Evolutionary conservation across 2,113 vertebrate species (phyloP).

Genomic region (Otis tarda): DNA sequence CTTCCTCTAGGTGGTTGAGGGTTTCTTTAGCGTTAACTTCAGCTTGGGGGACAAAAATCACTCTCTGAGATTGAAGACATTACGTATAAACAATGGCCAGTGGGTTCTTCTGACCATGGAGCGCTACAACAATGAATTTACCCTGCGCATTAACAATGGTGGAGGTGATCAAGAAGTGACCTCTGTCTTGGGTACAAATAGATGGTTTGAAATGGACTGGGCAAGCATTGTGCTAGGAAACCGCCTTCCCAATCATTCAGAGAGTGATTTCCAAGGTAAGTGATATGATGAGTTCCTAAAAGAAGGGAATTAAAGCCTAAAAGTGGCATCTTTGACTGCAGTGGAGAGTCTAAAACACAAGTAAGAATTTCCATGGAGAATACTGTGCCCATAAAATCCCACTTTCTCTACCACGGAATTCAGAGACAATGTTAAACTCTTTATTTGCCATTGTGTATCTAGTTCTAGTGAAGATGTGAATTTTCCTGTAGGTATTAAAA

Average conservation of each 20-base stretch:
- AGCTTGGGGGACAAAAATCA: conserved; percentile 78
- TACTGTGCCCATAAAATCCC: neutral
- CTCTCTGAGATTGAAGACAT: conserved; percentile 69
- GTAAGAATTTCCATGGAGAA: neutral
- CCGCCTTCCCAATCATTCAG: conserved; percentile 47
- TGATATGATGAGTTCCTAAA: neutral
- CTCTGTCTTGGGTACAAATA: conserved; percentile 69
- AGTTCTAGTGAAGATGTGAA: neutral
- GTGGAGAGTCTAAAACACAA: neutral
- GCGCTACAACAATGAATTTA: conserved; percentile 83
- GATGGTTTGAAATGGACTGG: conserved; percentile 77
- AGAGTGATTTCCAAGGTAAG: conserved; percentile 83
- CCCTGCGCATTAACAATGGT: conserved; percentile 80
- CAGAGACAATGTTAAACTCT: neutral
- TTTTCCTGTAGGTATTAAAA: neutral
- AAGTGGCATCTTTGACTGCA: neutral
- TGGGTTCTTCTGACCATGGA: conserved; percentile 83
- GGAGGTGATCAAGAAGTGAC: conserved; percentile 82
- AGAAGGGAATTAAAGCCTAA: neutral
- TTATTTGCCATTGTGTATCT: neutral
- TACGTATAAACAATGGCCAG: conserved; percentile 83
- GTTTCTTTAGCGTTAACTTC: conserved; percentile 77
- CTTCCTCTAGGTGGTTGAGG: conserved; percentile 76
- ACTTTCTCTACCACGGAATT: neutral
- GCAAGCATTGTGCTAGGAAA: conserved; percentile 78